A percentile compares a stretch with the other conserved stretches of the same genome.
These are phyloP conservation scores for Tinea trinotella DNA, from an alignment of 2,888 invertebrate species.

Conservation along the genomic window DNA sequence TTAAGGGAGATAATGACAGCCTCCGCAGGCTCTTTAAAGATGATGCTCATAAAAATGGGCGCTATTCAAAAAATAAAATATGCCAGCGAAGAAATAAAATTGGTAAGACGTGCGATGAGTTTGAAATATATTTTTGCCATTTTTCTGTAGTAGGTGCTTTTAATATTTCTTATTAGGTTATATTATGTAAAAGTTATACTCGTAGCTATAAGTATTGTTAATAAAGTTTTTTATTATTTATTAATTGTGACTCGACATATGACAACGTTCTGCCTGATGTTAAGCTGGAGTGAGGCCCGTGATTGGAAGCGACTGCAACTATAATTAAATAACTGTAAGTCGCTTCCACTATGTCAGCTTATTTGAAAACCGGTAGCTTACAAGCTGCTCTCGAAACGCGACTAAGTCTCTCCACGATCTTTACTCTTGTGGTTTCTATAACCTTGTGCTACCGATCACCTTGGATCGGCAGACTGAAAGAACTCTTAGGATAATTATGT, in stretches of 20 bases:
- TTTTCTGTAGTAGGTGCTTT: neutral
- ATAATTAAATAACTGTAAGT: too few species aligned
- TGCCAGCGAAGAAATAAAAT: neutral
- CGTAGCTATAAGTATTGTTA: neutral
- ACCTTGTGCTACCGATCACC: too few species aligned
- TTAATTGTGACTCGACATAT: neutral
- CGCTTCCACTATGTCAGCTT: too few species aligned
- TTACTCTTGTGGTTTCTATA: too few species aligned
- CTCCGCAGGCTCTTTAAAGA: neutral
- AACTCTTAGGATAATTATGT: too few species aligned
- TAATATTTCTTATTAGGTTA: neutral
- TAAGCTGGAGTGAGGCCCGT: too few species aligned
- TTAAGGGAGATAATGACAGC: conserved; percentile 6
- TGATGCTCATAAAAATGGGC: conserved; percentile 11
- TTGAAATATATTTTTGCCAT: neutral
- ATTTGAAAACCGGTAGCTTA: too few species aligned
- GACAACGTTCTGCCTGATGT: too few species aligned
- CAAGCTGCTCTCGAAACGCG: too few species aligned
- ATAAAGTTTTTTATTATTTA: neutral
- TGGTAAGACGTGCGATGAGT: conserved; percentile 4
- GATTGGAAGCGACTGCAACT: too few species aligned
- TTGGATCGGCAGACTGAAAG: too few species aligned
- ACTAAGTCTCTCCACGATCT: too few species aligned
- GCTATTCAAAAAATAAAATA: conserved; percentile 4
- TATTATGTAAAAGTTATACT: conserved; percentile 1